These are phyloP conservation scores for Listronotus oregonensis DNA, from an alignment of 1,140 invertebrate genomes.

Conservation along the genomic window DNA sequence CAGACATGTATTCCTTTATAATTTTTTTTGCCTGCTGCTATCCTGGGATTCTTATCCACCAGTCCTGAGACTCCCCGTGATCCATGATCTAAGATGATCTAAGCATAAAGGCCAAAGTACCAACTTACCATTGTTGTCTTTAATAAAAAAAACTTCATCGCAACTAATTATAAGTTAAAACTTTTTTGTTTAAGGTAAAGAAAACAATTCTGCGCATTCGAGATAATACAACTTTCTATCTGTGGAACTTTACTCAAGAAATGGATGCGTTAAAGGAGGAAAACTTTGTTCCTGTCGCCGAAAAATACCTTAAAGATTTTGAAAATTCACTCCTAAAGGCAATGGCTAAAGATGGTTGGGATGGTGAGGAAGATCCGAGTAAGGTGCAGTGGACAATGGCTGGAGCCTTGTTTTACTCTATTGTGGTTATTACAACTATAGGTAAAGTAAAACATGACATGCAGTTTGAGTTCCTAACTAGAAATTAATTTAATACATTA, in stretches of 20 bases:
- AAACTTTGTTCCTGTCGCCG: constrained; percentile 72
- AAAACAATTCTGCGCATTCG: constrained; percentile 74
- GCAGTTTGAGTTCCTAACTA: no score
- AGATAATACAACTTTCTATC: constrained; percentile 73
- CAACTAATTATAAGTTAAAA: no score
- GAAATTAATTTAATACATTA: no score
- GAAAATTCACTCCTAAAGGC: constrained; percentile 80
- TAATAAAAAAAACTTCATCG: no score
- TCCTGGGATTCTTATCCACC: no score
- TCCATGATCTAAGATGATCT: no score
- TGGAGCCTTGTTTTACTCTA: constrained; percentile 93
- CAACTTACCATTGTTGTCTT: no score
- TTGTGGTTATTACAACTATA: constrained; percentile 96
- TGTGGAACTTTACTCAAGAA: constrained; percentile 77
- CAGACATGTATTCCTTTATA: no score
- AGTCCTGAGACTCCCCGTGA: no score
- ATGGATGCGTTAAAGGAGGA: constrained; percentile 68
- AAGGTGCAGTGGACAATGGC: constrained; percentile 87
- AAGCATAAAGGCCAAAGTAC: no score
- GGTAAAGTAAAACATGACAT: no score
- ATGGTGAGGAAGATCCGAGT: constrained; percentile 79
- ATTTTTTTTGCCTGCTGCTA: no score
- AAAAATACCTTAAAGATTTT: constrained; percentile 71
- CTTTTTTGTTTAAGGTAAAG: constrained; percentile 71
- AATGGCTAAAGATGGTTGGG: constrained; percentile 90